A percentile compares a stretch with the other conserved stretches of the same genome.
Evolutionary conservation across 2,113 vertebrate species (phyloP).

Genomic region (Tapirus terrestris): DNA sequence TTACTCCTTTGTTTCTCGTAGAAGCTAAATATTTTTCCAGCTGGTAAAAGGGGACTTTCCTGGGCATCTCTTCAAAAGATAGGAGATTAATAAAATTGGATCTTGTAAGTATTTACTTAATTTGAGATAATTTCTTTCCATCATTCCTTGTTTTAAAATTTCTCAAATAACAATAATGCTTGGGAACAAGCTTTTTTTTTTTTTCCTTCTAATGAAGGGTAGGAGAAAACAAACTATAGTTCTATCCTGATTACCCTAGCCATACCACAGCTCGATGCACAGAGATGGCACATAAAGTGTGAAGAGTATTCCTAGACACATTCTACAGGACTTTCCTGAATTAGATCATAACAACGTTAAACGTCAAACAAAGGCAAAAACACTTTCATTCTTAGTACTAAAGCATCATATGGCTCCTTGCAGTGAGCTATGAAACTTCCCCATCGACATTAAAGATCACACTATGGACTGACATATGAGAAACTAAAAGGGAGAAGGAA

Average conservation of each 20-base stretch:
- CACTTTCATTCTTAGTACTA: slow-evolving; percentile 60
- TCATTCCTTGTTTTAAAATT: slow-evolving; percentile 35
- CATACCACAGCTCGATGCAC: not conserved
- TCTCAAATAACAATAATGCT: slow-evolving; percentile 37
- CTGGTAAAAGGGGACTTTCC: slow-evolving; percentile 43
- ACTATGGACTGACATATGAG: not conserved
- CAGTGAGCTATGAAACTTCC: slow-evolving; percentile 41
- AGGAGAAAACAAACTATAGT: not conserved
- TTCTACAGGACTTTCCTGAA: slow-evolving; percentile 68
- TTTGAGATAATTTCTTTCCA: not conserved
- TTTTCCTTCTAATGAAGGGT: not conserved
- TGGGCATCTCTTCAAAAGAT: slow-evolving; percentile 9
- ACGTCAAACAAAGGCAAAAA: slow-evolving; percentile 72
- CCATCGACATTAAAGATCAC: not conserved
- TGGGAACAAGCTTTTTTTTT: not conserved
- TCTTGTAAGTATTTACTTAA: slow-evolving; percentile 10
- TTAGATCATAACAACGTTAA: slow-evolving; percentile 62
- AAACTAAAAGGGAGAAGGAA: not conserved
- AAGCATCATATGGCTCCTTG: not conserved
- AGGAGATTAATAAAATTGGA: not conserved
- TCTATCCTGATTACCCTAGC: not conserved
- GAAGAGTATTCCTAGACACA: slow-evolving; percentile 58
- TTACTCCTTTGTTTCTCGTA: slow-evolving; percentile 39
- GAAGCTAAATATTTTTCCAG: not conserved
- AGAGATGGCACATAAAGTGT: not conserved